Base-by-base conservation (phyloP, 2,888 invertebrate genomes). In the Ophion costatus region DNA sequence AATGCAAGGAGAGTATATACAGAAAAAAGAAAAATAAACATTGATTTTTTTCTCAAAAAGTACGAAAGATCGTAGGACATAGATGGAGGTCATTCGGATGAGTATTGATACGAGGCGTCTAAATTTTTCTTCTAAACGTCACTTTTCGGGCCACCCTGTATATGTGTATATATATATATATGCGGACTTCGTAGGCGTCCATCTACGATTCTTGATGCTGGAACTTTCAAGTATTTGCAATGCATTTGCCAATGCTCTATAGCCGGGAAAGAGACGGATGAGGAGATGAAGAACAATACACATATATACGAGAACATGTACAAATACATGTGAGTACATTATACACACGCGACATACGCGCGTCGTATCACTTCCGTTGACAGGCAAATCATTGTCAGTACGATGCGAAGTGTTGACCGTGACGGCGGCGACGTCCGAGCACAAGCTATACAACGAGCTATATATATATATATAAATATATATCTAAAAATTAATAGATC, bases 341-440 rank as follows among this genome's bases (percentile, higher is more conserved):
- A 75, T 29, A 51, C 38, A 79, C 75, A 78, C 45, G 75, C 82
- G 74, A 67, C 67, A 63, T 83, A 80, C 79, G 83, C 83, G 85
- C 87, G 14, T 51, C 86, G 89, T 90, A 89, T 89, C 89, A 89
- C 89, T 91, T 91, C 91, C 91, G 90, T 91, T 89, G 88, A 90
- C 90, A 87, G 84, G 75, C 85, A 86, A 89, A 90, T 89, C 86
- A 88, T 90, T 89, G 89, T 88, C 88, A 88, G 88, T 90, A 82
- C 82, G 84, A 80, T 86, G 82, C 82, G 86, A 85, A 78, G 87
- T 87, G 80, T 85, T 83, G 87, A 73, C 84, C 85, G 84, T 75
- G 87, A 80, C 79, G 82, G 76, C 61, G n/a, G 66, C 61, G 67
- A 17, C 56, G 76, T 78, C 33, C 56, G 66, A 70, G 57, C 24